These are phyloP conservation scores for Pterostichus madidus DNA, from an alignment of 2,888 invertebrate genomes.

Conservation along the genomic window DNA sequence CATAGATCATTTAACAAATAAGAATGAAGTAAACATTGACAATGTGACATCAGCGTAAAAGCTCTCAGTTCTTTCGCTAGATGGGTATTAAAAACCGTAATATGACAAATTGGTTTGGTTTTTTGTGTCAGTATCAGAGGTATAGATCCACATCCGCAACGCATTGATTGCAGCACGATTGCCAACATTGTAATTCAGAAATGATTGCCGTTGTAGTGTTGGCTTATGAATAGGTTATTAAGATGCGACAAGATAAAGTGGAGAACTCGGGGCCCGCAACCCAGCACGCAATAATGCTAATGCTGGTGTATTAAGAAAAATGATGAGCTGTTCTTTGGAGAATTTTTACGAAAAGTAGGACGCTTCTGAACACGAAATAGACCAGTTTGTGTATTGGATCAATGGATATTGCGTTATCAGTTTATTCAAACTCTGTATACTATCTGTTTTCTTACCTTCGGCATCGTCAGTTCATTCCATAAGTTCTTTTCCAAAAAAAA, in stretches of 20 bases:
- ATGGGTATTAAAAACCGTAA: too few relatives aligned
- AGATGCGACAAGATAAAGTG: slow-evolving; percentile 64
- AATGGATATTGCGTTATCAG: slow-evolving; percentile 58
- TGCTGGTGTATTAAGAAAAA: slow-evolving; percentile 63
- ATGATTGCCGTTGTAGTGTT: slow-evolving; percentile 63
- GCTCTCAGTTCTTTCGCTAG: too few relatives aligned
- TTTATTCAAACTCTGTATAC: slow-evolving; percentile 15
- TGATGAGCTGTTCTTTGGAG: slow-evolving; percentile 54
- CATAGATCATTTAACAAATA: too few relatives aligned
- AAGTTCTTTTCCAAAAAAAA: not conserved
- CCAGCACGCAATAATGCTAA: slow-evolving; percentile 64
- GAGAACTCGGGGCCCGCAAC: slow-evolving; percentile 38
- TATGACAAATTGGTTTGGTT: not conserved
- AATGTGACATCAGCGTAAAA: too few relatives aligned
- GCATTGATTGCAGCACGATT: slow-evolving; percentile 60
- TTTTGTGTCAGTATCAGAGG: not conserved
- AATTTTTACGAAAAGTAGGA: slow-evolving; percentile 58
- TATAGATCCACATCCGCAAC: slow-evolving; percentile 35
- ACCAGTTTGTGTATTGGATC: slow-evolving; percentile 35
- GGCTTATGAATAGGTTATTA: slow-evolving; percentile 65
- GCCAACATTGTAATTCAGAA: slow-evolving; percentile 58
- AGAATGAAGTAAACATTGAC: too few relatives aligned
- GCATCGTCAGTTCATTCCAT: not conserved
- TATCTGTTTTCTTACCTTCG: slow-evolving; percentile 16
- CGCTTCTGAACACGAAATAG: slow-evolving; percentile 54